These are phyloP conservation scores for Halesus radiatus DNA, from an alignment of 1,140 invertebrate genomes.

Conservation along the genomic window DNA sequence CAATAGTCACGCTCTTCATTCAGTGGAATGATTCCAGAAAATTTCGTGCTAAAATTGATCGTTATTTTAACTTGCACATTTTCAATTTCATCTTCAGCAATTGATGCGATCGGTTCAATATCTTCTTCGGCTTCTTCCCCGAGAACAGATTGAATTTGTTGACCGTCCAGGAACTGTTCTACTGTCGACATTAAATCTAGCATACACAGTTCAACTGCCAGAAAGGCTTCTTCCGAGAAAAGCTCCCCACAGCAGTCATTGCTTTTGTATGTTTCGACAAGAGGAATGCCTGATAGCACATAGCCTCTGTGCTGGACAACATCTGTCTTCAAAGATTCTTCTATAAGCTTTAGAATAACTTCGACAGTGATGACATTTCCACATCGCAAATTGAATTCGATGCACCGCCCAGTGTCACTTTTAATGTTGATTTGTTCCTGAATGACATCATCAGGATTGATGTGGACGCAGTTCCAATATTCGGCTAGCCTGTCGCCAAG, in stretches of 20 bases:
- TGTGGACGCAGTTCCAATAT: conserved; percentile 70
- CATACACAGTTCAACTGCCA: conserved; percentile 64
- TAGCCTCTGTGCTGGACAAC: conserved; percentile 72
- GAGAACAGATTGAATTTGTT: not conserved
- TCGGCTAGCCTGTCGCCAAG: conserved; percentile 71
- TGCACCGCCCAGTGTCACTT: conserved; percentile 67
- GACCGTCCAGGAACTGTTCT: not conserved
- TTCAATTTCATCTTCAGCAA: not conserved
- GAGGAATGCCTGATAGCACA: conserved; percentile 73
- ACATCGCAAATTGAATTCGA: conserved; percentile 70
- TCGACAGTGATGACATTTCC: conserved; percentile 67
- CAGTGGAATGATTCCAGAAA: conserved; percentile 6
- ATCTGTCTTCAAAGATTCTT: conserved; percentile 66
- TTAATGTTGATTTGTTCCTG: conserved; percentile 69
- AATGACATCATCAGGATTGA: conserved; percentile 71
- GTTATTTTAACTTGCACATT: not conserved
- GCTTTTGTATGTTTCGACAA: conserved; percentile 61
- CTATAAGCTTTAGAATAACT: conserved; percentile 67
- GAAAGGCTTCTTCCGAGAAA: conserved; percentile 67
- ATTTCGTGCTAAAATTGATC: not conserved
- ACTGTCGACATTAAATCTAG: not conserved
- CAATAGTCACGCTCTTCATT: conserved; percentile 57
- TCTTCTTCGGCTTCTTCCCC: conserved; percentile 10
- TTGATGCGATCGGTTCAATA: not conserved
- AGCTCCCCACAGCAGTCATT: conserved; percentile 50